Evolutionary conservation across 2,113 vertebrate species (phyloP).

Genomic region (Microtus pennsylvanicus): DNA sequence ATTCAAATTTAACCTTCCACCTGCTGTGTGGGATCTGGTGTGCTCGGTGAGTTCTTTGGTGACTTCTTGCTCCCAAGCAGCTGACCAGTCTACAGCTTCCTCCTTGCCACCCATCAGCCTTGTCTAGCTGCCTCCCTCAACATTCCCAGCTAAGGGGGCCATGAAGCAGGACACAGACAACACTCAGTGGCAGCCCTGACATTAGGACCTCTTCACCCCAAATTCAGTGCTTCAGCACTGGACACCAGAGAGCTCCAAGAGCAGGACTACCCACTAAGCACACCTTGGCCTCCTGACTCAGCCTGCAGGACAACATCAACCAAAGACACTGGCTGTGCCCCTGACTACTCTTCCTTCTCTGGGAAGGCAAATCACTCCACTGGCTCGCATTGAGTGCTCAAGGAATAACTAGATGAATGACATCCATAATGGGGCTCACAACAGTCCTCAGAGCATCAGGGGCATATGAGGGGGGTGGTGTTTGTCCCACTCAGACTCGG

Average conservation of each 20-base stretch:
- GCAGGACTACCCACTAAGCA: background rate
- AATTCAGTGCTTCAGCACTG: background rate
- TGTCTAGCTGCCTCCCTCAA: background rate
- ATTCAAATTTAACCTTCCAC: background rate
- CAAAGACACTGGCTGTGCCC: background rate
- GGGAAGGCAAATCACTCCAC: too few relatives aligned
- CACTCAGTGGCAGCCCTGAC: background rate
- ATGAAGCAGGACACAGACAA: background rate
- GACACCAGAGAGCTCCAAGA: background rate
- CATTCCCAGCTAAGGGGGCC: background rate
- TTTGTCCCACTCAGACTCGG: background rate
- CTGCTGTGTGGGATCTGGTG: background rate
- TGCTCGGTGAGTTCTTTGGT: background rate
- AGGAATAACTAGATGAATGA: background rate
- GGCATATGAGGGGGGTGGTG: background rate
- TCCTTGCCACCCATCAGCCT: background rate
- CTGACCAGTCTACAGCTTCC: background rate
- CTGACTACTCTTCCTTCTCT: background rate
- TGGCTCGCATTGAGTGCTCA: fast-evolving
- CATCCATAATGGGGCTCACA: background rate
- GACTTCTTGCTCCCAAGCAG: background rate
- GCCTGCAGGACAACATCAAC: fast-evolving
- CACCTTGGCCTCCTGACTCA: background rate
- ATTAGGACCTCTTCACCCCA: background rate
- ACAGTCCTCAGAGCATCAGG: background rate